Conservation (phyloP, 2,113 vertebrate genomes). For the Pseudorhombus dupliciocellatus region DNA sequence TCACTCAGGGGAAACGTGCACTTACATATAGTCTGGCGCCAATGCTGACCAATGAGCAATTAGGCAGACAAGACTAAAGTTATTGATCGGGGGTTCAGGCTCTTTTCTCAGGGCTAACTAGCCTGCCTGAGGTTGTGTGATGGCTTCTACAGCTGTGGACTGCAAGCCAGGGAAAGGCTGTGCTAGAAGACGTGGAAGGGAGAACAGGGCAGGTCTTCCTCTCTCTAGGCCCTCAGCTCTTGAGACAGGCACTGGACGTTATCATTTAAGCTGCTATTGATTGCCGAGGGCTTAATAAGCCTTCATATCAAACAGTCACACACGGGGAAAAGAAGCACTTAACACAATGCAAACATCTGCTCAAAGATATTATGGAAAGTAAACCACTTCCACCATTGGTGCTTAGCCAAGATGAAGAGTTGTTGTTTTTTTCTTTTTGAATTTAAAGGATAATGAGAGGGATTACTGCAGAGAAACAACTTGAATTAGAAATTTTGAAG, state of each 20-base stretch:
- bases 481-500: not conserved
- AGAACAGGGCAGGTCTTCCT: constrained; percentile 53
- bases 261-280: constrained; percentile 75
- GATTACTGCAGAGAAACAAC: constrained; percentile 11
- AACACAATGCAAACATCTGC: constrained; percentile 51
- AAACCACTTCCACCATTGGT: constrained; percentile 15
- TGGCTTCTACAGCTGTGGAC: constrained; percentile 70
- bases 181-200: constrained; percentile 43
- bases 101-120: constrained; percentile 79
- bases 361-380: constrained; percentile 34
- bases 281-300: constrained; percentile 63
- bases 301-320: constrained; percentile 55
- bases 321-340: constrained; percentile 29
- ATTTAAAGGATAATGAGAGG: constrained; percentile 35
- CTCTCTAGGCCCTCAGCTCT: constrained; percentile 69
- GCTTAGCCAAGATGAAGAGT: constrained; percentile 6
- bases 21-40: constrained; percentile 77
- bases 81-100: constrained; percentile 80
- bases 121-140: constrained; percentile 76
- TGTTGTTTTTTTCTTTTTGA: constrained; percentile 26
- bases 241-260: constrained; percentile 54
- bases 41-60: constrained; percentile 89
- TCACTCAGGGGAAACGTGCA: constrained; percentile 74
- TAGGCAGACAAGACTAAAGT: constrained; percentile 85
- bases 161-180: constrained; percentile 39